Conservation (phyloP, 2,113 vertebrate species). For the Eidolon helvum region DNA sequence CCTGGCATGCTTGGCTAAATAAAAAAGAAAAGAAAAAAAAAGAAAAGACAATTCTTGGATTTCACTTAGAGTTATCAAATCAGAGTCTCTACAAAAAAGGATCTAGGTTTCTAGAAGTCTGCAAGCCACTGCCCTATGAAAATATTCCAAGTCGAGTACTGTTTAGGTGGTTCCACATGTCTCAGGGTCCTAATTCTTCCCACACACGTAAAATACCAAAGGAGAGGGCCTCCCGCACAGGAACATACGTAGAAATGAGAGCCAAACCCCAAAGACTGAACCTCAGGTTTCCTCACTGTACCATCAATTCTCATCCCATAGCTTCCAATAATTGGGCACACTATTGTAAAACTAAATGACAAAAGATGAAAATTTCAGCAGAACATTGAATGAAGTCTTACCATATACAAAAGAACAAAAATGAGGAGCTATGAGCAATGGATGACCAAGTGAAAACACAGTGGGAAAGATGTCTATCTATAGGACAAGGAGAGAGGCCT, state of each 20-base stretch:
- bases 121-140: background rate
- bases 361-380: background rate
- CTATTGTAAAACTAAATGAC: background rate
- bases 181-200: background rate
- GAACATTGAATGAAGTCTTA: background rate
- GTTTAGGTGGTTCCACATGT: background rate
- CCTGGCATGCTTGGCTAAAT: background rate
- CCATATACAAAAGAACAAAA: background rate
- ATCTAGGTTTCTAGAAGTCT: background rate
- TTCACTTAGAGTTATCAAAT: background rate
- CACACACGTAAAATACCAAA: background rate
- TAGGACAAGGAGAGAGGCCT: background rate
- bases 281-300: background rate
- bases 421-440: background rate
- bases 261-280: background rate
- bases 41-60: background rate
- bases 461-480: background rate
- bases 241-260: background rate
- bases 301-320: background rate
- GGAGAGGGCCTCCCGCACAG: too few relatives aligned
- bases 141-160: background rate
- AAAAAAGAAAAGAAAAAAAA: background rate
- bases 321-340: background rate
- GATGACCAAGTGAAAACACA: background rate
- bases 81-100: background rate